Conservation (phyloP, 1,140 invertebrate species). For the Drosophila azteca region DNA sequence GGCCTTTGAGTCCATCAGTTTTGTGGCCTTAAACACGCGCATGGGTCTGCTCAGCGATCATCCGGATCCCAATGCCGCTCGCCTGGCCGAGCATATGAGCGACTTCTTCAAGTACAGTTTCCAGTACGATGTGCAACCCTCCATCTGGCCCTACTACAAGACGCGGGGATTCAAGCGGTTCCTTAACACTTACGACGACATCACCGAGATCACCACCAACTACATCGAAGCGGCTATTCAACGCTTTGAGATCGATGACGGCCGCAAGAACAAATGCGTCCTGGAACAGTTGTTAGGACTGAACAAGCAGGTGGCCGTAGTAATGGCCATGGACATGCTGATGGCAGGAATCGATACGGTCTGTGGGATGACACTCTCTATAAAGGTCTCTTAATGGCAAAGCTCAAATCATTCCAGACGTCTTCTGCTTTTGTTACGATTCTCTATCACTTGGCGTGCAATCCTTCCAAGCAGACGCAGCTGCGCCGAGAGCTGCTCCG, state of each 20-base stretch:
- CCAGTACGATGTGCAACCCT: constrained; percentile 86
- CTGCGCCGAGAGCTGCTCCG: constrained; percentile 85
- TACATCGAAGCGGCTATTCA: constrained; percentile 70
- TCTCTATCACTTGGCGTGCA: constrained; percentile 83
- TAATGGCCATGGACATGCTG: constrained; percentile 90
- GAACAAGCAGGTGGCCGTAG: constrained; percentile 86
- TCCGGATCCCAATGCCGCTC: constrained; percentile 84
- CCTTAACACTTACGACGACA: constrained; percentile 84
- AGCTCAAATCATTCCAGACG: constrained; percentile 28
- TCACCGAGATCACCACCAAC: constrained; percentile 62
- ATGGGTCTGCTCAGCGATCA: constrained; percentile 83
- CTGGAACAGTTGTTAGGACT: constrained; percentile 86
- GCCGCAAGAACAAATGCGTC: constrained; percentile 85
- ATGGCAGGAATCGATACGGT: constrained; percentile 91
- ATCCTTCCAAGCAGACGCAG: constrained; percentile 84
- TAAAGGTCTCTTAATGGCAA: neutral
- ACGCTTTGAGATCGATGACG: constrained; percentile 84
- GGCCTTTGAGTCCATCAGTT: constrained; percentile 88
- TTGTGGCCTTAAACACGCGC: constrained; percentile 86
- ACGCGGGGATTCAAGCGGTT: constrained; percentile 86
- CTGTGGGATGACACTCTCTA: fast-evolving
- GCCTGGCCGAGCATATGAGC: constrained; percentile 85
- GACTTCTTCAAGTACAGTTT: constrained; percentile 84
- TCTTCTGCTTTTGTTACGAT: constrained; percentile 66
- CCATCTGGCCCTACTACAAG: constrained; percentile 86